Evolutionary conservation across 2,113 vertebrate genomes (phyloP).

Genomic region (Piaya cayana): DNA sequence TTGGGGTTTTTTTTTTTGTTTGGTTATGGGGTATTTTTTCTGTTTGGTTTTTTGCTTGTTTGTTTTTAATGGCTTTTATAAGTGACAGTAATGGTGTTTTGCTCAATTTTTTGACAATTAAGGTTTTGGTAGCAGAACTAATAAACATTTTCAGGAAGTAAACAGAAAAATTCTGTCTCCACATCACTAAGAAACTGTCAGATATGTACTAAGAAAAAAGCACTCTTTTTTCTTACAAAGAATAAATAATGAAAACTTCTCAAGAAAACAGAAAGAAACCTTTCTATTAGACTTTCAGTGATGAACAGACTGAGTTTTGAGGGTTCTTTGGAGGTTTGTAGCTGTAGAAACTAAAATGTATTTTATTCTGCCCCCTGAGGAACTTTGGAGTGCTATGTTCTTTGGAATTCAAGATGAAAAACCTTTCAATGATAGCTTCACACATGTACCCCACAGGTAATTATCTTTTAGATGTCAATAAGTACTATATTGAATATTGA

Average conservation of each 20-base stretch:
- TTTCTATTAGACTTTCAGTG: neutral
- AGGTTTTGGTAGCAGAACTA: neutral
- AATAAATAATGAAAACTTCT: neutral
- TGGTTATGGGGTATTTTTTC: neutral
- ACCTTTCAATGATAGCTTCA: rapidly evolving
- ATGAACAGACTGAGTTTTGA: neutral
- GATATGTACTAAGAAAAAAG: neutral
- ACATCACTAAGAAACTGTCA: neutral
- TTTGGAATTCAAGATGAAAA: neutral
- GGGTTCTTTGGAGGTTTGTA: neutral
- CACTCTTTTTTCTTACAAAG: neutral
- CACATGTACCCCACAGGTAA: rapidly evolving
- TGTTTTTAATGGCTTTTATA: neutral
- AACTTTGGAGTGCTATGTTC: neutral
- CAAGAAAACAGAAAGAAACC: neutral
- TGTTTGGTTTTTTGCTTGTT: neutral
- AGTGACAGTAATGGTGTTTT: neutral
- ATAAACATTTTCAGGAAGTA: neutral
- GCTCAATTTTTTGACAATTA: neutral
- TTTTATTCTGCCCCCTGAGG: neutral
- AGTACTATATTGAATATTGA: rapidly evolving
- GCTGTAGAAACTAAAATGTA: neutral
- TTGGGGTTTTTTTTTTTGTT: neutral
- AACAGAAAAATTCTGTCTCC: neutral
- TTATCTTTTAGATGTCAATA: rapidly evolving